Base-by-base conservation (phyloP, 1,140 invertebrate species). In the Pseudachorutes palmiensis region DNA sequence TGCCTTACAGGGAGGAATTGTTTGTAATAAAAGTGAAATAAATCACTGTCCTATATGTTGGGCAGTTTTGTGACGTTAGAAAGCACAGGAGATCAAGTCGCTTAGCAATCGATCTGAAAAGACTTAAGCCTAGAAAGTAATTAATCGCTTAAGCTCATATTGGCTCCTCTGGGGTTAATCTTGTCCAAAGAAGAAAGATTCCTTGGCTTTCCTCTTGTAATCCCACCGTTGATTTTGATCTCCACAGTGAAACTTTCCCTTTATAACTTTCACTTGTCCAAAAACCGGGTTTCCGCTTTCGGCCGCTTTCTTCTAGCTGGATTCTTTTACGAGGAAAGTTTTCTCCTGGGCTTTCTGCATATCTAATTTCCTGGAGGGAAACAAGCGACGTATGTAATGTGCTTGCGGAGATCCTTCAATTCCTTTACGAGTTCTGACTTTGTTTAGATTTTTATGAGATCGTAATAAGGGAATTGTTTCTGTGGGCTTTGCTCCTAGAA, bases 371-470 rank as follows among this genome's bases (percentile, higher is more conserved):
- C 19, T 45, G 36, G 9, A 9, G 9, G 36, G 36, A 45, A 45
- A 45, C 36, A 9, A 45, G 9, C 36, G n/a, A n/a, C n/a, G n/a
- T n/a, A n/a, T n/a, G n/a, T n/a, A n/a, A n/a, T n/a, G n/a, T n/a
- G n/a, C n/a, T n/a, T n/a, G n/a, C n/a, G n/a, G n/a, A n/a, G n/a
- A 5, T 41, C 36, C 36, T 41, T 19, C 36, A 19, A 5, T 41
- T 9, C 19, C 19, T 41, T 41, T 41, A 41, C 24, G 51, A 55
- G 12, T 22, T 55, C 14, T 19, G 51, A 55, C 51, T 55, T 55
- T 55, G 51, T 55, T 55, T 55, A 55, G 51, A 55, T 55, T 55
- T 55, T 55, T 55, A 55, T 55, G 51, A 55, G 51, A 55, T 55
- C 51, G 24, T 55, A 55, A 55, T 55, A 55, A 55, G 24, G 24